These are phyloP conservation scores for Muntiacus muntjak DNA, from an alignment of 2,113 vertebrate species.

Conservation along the genomic window DNA sequence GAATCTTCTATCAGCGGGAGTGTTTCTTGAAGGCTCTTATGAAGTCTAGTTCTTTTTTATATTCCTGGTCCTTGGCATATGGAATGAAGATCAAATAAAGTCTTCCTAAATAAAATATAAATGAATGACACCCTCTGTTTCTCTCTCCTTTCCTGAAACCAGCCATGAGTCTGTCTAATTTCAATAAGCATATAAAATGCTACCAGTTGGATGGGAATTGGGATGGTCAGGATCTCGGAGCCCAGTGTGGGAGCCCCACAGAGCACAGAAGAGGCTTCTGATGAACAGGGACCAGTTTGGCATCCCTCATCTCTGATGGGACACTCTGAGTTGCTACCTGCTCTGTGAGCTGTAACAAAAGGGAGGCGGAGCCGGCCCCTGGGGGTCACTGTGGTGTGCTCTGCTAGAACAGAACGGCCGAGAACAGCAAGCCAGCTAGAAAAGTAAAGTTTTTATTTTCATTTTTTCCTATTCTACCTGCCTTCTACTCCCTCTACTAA, in stretches of 20 bases:
- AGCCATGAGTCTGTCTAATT: background rate
- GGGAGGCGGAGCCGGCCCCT: accelerated
- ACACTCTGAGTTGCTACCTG: background rate
- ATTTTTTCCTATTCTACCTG: background rate
- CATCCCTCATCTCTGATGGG: background rate
- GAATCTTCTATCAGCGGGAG: background rate
- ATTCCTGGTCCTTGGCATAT: background rate
- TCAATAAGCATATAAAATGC: background rate
- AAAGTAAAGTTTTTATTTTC: background rate
- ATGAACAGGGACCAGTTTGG: background rate
- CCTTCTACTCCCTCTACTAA: background rate
- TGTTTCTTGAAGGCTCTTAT: background rate
- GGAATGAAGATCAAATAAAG: background rate
- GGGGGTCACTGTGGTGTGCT: accelerated
- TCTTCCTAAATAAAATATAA: background rate
- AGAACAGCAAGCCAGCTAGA: background rate
- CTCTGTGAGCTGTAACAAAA: background rate
- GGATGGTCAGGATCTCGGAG: background rate
- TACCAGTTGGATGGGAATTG: background rate
- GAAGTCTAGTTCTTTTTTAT: background rate
- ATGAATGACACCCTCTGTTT: background rate
- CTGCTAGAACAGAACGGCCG: accelerated
- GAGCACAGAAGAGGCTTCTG: accelerated
- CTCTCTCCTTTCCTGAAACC: background rate
- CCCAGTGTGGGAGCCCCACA: background rate